Base-by-base conservation (phyloP, 2,888 invertebrate species). In the Xylocampa areola region DNA sequence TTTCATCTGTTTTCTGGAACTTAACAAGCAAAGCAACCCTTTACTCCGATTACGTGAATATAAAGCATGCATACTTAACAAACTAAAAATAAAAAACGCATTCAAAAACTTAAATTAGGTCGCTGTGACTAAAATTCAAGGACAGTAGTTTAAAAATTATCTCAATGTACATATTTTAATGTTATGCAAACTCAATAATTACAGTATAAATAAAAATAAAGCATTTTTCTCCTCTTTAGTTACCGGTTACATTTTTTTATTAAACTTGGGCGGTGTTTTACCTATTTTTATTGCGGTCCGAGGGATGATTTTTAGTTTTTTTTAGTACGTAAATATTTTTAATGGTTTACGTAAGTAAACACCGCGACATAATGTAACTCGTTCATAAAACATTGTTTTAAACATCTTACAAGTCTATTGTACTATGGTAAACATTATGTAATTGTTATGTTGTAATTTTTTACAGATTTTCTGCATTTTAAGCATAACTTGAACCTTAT, bases 121-220 rank as follows among this genome's bases (percentile, higher is more conserved):
- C 45, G 40, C 40, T 35, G 2, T 13, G 25, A 19, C 25, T 4
- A 44, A 52, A 35, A 55, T 21, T 39, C 53, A 62, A 57, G 61
- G 63, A 52, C 53, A 52, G 36, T 25, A 21, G 25, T 48, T 49
- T 51, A n/a, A 27, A 30, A 52, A 40, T n/a, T 16, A 23, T 44
- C 49, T 32, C 21, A 33, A 64, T 59, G 53, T 58, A 67, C 57
- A 72, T 69, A 61, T 77, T 69, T 76, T 82, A 82, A 82, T 81
- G 76, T 77, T 85, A 82, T 79, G 84, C 84, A 88, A 87, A 89
- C 84, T 84, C 30, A 41, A 48, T 68, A 68, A 78, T 76, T 68
- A 54, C 41, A 72, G 68, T 62, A 71, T 76, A 64, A 74, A 80
- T 79, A 73, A 76, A 74, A 75, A 76, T 39, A 17, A n/a, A 27